Base-by-base conservation (phyloP, 2,888 invertebrate genomes). In the Drosophila pseudotalamancana region DNA sequence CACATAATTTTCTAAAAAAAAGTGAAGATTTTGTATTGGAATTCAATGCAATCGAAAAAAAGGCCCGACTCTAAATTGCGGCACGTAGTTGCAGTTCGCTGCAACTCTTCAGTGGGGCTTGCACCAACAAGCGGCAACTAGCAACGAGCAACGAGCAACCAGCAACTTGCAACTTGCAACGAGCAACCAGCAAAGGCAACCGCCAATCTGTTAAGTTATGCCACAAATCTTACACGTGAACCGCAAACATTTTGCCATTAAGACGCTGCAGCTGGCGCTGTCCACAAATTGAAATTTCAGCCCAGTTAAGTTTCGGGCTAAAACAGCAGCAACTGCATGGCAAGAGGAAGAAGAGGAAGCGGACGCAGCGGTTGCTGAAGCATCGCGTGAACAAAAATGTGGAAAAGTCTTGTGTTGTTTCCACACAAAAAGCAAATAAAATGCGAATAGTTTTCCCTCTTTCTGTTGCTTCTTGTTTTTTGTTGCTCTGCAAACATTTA, bases 161-260 rank as follows among this genome's bases (percentile, higher is more conserved):
- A 42, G 14, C 16, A 16, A 42, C n/a, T n/a, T n/a, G n/a, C n/a
- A n/a, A n/a, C n/a, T n/a, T n/a, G 12, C 31, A 4, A 32, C 32
- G n/a, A 14, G n/a, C 27, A 16, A n/a, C 42, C 27, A 42, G 14
- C 16, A 16, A 42, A n/a, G 16, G 19, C 8, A 32, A 48, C 39
- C 46, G 59, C 53, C 50, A 71, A 71, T 62, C 56, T 32, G 43
- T 35, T 61, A 35, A 66, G 61, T 68, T 55, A 50, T 56, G 64
- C 78, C 75, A 57, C 72, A 81, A 72, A 77, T 82, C 70, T 78
- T 78, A 60, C 82, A 78, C 65, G 78, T 81, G 82, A 60, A 72
- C 72, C 69, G 78, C 69, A 77, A 66, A 50, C 14, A 55, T 60
- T 70, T 65, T 29, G 43, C 50, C 54, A 70, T 71, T 51, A 46